phyloP scores from a whole-genome alignment of 2,888 invertebrate genomes.

The Onthophagus sagittarius region DNA sequence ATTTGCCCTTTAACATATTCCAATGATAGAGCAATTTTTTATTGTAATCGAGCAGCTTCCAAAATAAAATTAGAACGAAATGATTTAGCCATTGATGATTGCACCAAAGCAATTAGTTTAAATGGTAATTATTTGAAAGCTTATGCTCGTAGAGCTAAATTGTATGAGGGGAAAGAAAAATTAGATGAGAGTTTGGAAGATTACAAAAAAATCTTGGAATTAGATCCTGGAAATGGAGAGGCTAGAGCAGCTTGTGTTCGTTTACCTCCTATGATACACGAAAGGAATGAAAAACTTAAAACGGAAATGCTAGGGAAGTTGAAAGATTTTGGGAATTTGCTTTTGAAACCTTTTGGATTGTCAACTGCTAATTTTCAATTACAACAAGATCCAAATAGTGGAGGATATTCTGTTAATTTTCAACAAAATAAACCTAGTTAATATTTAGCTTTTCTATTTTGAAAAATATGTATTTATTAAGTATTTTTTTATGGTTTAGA shows the following conservation, averaged over 20 bases:
- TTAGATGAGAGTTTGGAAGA: constrained; percentile 86
- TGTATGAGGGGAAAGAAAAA: constrained; percentile 80
- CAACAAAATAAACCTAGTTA: constrained; percentile 44
- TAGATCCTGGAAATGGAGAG: constrained; percentile 71
- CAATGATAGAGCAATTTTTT: constrained; percentile 75
- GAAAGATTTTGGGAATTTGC: constrained; percentile 91
- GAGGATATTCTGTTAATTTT: constrained; percentile 93
- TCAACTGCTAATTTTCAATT: constrained; percentile 92
- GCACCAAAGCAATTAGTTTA: constrained; percentile 78
- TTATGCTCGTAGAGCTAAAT: constrained; percentile 71
- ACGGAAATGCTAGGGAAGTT: constrained; percentile 89
- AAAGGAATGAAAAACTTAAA: constrained; percentile 89
- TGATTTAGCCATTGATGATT: constrained; percentile 76
- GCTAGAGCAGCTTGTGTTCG: constrained; percentile 64
- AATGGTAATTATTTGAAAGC: constrained; percentile 83
- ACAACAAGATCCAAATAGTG: constrained; percentile 80
- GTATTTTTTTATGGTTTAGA: too few species aligned
- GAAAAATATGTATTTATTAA: too few species aligned
- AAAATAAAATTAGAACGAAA: constrained; percentile 68
- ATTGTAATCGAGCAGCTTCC: constrained; percentile 83
- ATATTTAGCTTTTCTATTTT: not conserved
- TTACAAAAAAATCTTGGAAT: constrained; percentile 74
- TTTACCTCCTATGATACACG: constrained; percentile 76
- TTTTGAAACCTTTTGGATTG: constrained; percentile 90
- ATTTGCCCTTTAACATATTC: constrained; percentile 69